Evolutionary conservation across 35 echinoderm and acorn worm species (phyloP).

Genomic region (Lytechinus pictus): DNA sequence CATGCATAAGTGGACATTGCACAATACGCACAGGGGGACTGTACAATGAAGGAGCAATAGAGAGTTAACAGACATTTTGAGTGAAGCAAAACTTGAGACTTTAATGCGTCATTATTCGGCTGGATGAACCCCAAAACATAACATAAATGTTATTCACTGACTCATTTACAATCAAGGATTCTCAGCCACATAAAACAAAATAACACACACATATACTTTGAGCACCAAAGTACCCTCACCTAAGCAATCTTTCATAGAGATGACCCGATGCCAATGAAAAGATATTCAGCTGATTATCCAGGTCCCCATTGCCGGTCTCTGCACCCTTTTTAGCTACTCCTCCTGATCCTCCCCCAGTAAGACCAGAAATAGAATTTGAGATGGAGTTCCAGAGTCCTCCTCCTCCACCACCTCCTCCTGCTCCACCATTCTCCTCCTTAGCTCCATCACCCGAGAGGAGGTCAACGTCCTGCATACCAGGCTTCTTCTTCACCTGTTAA

Average conservation of each 20-base stretch:
- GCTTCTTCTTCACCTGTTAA: slow-evolving; percentile 78
- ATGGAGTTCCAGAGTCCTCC: slow-evolving; percentile 94
- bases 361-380: slow-evolving; percentile 59
- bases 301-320: slow-evolving; percentile 33
- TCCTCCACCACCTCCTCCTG: slow-evolving; percentile 73
- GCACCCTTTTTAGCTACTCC: not conserved
- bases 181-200: too few species aligned
- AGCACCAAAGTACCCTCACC: slow-evolving; percentile 53
- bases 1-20: too few species aligned
- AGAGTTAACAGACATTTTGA: too few species aligned
- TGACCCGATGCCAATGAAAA: slow-evolving; percentile 98
- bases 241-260: slow-evolving; percentile 95
- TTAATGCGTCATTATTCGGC: too few species aligned
- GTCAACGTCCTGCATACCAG: slow-evolving; percentile 75
- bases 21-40: too few species aligned
- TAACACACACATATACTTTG: too few species aligned
- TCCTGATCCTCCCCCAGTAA: not conserved
- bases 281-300: slow-evolving; percentile 88
- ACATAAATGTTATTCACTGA: too few species aligned
- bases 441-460: slow-evolving; percentile 50
- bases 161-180: too few species aligned
- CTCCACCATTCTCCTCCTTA: slow-evolving; percentile 64
- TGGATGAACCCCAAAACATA: too few species aligned
- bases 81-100: too few species aligned
- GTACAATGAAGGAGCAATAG: too few species aligned